Base-by-base conservation (phyloP, 2,113 vertebrate species). In the Xyrauchen texanus region DNA sequence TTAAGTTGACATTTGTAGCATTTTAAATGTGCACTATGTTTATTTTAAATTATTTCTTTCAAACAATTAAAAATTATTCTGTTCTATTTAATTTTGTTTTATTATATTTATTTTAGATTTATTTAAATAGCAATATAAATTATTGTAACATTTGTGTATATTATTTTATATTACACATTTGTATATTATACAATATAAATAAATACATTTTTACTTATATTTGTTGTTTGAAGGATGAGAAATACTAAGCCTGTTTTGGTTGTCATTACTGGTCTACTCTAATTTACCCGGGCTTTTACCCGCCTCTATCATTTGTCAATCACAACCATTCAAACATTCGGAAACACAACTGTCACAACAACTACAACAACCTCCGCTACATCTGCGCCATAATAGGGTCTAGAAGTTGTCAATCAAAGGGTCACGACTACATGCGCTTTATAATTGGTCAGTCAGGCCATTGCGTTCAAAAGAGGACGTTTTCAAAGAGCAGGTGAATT, bases 391-490 rank as follows among this genome's bases (percentile, higher is more conserved):
- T 83, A 68, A 90, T 88, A 87, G 86, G 88, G 45, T 86, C n/a
- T 0, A 51, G 46, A 0, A 42, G 5, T 34, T 45, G 69, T 87
- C 85, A 83, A 79, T 88, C 74, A 0, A 80, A 71, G 0, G 0
- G 49, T 45, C 42, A 12, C 5, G 0, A n/a, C 16, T 45, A 0
- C 3, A 73, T 0, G 7, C 45, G 13, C 4, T 2, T 64, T 63
- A 5, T 81, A 1, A 90, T 90, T 90, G 88, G 91, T 79, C 65
- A 47, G 4, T 0, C 13, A 6, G 5, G 6, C 47, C 63, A 34
- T 72, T 21, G 72, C 11, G 6, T 75, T 63, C n/a, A 63, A 74
- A 75, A 1, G 46, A 75, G 16, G 46, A 45, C 46, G 72, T 52
- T 53, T 53, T 57, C 13, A 71, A 71, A 9, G 7, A 45, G 21